These are phyloP conservation scores for Scolopax mira DNA, from an alignment of 2,113 vertebrate species.

Conservation along the genomic window DNA sequence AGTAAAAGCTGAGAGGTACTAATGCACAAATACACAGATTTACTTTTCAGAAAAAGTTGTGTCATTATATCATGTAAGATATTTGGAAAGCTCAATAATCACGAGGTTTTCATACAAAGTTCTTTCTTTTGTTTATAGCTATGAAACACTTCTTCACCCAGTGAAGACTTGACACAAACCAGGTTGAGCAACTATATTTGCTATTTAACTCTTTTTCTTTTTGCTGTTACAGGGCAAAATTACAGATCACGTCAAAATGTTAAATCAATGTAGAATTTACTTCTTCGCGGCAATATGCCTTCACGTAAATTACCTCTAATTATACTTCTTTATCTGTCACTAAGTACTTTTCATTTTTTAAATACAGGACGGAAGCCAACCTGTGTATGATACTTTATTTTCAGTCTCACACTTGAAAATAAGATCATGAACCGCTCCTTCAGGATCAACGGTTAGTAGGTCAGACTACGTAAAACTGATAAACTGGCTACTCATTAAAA, in stretches of 20 bases:
- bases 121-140: neutral
- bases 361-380: neutral
- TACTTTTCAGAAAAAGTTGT: neutral
- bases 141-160: neutral
- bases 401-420: neutral
- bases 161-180: neutral
- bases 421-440: neutral
- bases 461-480: neutral
- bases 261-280: neutral
- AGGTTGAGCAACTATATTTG: neutral
- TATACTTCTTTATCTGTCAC: neutral
- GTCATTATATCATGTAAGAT: neutral
- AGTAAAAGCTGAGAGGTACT: neutral
- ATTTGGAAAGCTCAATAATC: neutral
- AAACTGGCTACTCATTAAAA: neutral
- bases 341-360: neutral
- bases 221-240: neutral
- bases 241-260: conserved; percentile 27
- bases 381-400: neutral
- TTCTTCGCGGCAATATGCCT: conserved; percentile 16
- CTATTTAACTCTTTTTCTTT: neutral
- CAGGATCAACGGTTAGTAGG: neutral
- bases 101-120: neutral
- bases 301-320: conserved; percentile 11
- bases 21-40: neutral